A percentile compares a stretch with the other conserved stretches of the same genome.
phyloP scores from a whole-genome alignment of 2,888 invertebrate species.

The Lobophora halterata region DNA sequence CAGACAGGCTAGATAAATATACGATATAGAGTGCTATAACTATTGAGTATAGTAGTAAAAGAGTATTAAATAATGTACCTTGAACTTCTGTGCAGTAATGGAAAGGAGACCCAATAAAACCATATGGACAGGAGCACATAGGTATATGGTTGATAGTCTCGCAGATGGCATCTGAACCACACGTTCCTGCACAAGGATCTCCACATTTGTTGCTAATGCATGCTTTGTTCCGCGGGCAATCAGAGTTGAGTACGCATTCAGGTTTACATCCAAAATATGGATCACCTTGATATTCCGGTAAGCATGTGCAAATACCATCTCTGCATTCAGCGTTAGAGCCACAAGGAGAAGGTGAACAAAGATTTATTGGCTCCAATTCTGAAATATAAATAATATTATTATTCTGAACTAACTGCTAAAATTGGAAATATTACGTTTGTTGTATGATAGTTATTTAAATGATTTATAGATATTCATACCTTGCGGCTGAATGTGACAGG shows the following conservation, averaged over 20 bases:
- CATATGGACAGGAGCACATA: conserved; percentile 83
- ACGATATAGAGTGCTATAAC: too few species aligned
- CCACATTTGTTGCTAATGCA: conserved; percentile 88
- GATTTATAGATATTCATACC: too few species aligned
- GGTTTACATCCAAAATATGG: conserved; percentile 88
- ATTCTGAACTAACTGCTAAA: too few species aligned
- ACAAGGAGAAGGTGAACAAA: conserved; percentile 86
- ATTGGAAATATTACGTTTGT: too few species aligned
- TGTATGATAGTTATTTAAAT: too few species aligned
- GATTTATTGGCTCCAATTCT: conserved; percentile 72
- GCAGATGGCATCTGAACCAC: conserved; percentile 82
- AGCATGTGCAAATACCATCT: conserved; percentile 85
- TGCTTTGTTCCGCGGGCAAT: conserved; percentile 84
- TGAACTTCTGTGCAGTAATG: conserved; percentile 75
- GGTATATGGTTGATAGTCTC: conserved; percentile 85
- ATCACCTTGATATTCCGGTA: conserved; percentile 86
- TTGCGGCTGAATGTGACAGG: conserved; percentile 56
- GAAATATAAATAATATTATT: conserved; percentile 34
- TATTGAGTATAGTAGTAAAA: too few species aligned
- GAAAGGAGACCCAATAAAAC: conserved; percentile 84
- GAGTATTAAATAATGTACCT: conserved; percentile 43
- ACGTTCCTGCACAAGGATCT: conserved; percentile 87
- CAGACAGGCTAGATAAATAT: too few species aligned
- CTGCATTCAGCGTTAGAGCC: conserved; percentile 84
- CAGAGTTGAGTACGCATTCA: conserved; percentile 88